Percentiles rank a stretch among this genome's conserved stretches.
Evolutionary conservation across 2,888 invertebrate species (phyloP).

Genomic region (Apomyelois bistriatella): DNA sequence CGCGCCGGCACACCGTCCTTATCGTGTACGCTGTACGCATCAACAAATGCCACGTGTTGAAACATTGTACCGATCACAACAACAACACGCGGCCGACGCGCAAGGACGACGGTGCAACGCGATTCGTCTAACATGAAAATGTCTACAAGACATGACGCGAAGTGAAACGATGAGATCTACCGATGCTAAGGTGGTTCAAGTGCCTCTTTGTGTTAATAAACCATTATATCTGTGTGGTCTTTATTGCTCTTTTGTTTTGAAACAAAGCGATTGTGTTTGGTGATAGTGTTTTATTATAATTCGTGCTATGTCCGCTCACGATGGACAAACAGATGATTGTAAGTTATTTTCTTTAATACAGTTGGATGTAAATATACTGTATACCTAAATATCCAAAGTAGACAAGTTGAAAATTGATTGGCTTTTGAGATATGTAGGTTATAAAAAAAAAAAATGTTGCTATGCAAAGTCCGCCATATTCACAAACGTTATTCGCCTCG

Average conservation of each 20-base stretch:
- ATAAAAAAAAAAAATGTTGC: too few relatives aligned
- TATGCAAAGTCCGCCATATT: too few relatives aligned
- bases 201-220: conserved; percentile 46
- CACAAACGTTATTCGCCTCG: too few relatives aligned
- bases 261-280: conserved; percentile 25
- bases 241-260: conserved; percentile 38
- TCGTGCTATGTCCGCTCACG: conserved; percentile 46
- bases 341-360: conserved; percentile 33
- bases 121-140: conserved; percentile 30
- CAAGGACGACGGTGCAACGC: conserved; percentile 54
- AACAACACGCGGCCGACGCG: conserved; percentile 63
- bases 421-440: too few relatives aligned
- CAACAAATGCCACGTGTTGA: conserved; percentile 71
- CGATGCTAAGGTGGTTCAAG: conserved; percentile 41
- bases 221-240: conserved; percentile 36
- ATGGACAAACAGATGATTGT: conserved; percentile 42
- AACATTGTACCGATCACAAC: conserved; percentile 77
- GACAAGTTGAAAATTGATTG: too few relatives aligned
- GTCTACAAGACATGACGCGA: conserved; percentile 23
- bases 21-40: conserved; percentile 62
- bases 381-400: too few relatives aligned
- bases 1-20: conserved; percentile 60
- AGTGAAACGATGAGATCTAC: conserved; percentile 38
- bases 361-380: background rate
- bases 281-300: conserved; percentile 30